Evolutionary conservation across 2,888 invertebrate genomes (phyloP), one percentile per base, ranked within the genome.

Genomic region (Ecliptopera silaceata): DNA sequence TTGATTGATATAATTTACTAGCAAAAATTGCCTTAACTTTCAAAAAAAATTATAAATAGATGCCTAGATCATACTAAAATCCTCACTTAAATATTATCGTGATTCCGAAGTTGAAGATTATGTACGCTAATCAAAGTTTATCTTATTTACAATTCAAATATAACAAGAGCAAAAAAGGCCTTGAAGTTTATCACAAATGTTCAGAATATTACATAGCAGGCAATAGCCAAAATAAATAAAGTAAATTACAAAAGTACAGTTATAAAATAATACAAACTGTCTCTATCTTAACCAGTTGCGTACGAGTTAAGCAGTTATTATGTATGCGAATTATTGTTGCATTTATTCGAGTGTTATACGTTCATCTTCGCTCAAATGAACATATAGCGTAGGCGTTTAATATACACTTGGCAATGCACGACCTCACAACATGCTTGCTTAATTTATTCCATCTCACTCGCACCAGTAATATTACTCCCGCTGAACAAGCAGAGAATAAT

Each of bases 71-170:
- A 72, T 79, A 80, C 60, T 66, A 69, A 70, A 70, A 70, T 69
- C 63, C 56, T 74, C 77, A 73, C 77, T 82, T 77, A 69, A 82
- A 76, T 77, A 66, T 72, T 66, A 77, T 79, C 77, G 69, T 74
- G 79, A 80, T 79, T 77, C 75, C 65, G 67, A 63, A 75, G 75
- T 74, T 73, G 70, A 74, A 79, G 81, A 86, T 84, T 82, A 85
- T 75, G 76, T 75, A 79, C 70, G 79, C 73, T 76, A 76, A 80
- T 74, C 75, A 74, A 75, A 74, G 69, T 75, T 82, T 82, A 88
- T 88, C 88, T 85, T 90, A 89, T 88, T 84, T 88, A 89, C 88
- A 88, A 81, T 84, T 80, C 78, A 82, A 82, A 82, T 71, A 79
- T 78, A 82, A 80, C 76, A 77, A 84, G 78, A 80, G 74, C 78